phyloP scores from a whole-genome alignment of 2,888 invertebrate species.

The Liposcelis brunnea region DNA sequence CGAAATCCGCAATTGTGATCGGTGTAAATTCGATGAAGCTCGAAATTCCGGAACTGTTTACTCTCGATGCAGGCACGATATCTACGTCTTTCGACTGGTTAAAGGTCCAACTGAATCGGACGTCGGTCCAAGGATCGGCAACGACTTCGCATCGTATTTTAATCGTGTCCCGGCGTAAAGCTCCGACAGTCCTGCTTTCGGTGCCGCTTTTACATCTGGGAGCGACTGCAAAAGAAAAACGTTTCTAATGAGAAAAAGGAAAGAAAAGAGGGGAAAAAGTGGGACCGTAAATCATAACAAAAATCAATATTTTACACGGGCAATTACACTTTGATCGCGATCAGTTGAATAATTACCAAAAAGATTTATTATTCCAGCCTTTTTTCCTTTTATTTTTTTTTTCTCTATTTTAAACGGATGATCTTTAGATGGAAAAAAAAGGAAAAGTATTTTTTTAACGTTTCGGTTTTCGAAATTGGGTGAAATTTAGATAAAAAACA shows the following conservation, averaged over 20 bases:
- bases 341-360: too few species aligned
- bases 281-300: conserved; percentile 1
- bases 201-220: conserved; percentile 57
- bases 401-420: not conserved
- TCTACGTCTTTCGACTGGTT: conserved; percentile 61
- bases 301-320: too few species aligned
- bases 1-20: conserved; percentile 43
- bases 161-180: conserved; percentile 52
- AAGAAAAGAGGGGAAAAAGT: conserved; percentile 2
- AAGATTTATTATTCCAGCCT: too few species aligned
- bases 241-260: conserved; percentile 15
- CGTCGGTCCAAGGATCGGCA: conserved; percentile 51
- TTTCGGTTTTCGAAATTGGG: too few species aligned
- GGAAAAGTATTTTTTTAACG: not conserved
- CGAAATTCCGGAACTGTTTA: conserved; percentile 30
- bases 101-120: conserved; percentile 71
- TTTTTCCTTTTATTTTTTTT: too few species aligned
- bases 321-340: too few species aligned
- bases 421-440: not conserved
- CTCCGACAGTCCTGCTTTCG: conserved; percentile 51
- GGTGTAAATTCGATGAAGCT: conserved; percentile 39
- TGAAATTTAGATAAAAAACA: too few species aligned
- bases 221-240: conserved; percentile 36
- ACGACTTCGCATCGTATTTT: conserved; percentile 65
- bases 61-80: conserved; percentile 46